Evolutionary conservation across 2,113 vertebrate species (phyloP), one percentile per base, ranked within the genome.

Genomic region (Calidris pugnax): DNA sequence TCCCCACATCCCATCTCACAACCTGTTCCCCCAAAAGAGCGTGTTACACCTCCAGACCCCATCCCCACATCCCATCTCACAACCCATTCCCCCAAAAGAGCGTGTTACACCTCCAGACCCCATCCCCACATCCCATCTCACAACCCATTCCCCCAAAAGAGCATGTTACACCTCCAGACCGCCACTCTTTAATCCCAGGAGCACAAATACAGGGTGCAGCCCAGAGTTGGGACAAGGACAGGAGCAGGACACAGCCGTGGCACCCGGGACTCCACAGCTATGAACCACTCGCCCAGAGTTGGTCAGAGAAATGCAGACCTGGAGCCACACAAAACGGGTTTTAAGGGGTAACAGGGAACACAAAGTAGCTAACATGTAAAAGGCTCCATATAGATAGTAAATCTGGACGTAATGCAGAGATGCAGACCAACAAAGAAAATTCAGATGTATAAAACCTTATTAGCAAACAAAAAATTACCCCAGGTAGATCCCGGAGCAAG

Each of bases 121-220:
- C 45, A 47, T 47, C 45, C 45, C 45, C 45, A 20, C 45, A 47
- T 47, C 45, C 45, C 45, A 20, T 20, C 35, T 47, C 27, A 12
- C 17, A 62, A 33, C 8, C 12, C 3, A 0, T 62, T 78, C 32
- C 12, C n/a, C 51, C 32, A 10, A 35, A 48, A 41, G 26, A 55
- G 33, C 7, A 1, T 0, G 0, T 6, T 14, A 21, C 21, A 6
- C 35, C 21, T 33, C 43, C 56, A 28, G 37, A 3, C 0, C 30
- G 28, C 24, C n/a, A 17, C 56, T 71, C 33, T 59, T 1, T 30
- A 74, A 27, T 23, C 2, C 33, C 27, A 6, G 21, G 43, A 45
- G 10, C 1, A 5, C 41, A 41, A 35, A 47, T 24, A 18, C 0
- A 2, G 45, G 10, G 4, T 15, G 19, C 76, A 57, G 23, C 50